A percentile compares a stretch with the other conserved stretches of the same genome.
These are phyloP conservation scores for Hedychridium roseum DNA, from an alignment of 2,888 invertebrate genomes.

Conservation along the genomic window DNA sequence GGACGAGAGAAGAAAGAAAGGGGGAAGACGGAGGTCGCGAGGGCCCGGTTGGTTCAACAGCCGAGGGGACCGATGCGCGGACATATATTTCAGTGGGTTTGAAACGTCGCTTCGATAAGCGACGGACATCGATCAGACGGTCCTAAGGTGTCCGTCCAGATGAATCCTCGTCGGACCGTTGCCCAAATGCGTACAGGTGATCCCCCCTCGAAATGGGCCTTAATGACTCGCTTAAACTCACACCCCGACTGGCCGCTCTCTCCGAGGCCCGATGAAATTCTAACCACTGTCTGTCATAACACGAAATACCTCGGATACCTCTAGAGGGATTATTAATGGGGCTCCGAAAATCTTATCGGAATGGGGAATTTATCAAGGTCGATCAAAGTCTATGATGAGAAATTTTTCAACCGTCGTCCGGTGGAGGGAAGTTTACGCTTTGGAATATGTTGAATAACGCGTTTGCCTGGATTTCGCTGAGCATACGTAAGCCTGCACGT, in stretches of 20 bases:
- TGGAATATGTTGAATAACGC: no score
- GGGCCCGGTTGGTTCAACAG: constrained; percentile 35
- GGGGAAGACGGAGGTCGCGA: constrained; percentile 9
- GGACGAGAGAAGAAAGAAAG: constrained; percentile 10
- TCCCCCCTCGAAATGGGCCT: constrained; percentile 33
- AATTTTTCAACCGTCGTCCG: no score
- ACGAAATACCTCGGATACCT: no score
- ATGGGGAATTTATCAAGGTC: no score
- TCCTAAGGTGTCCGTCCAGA: constrained; percentile 37
- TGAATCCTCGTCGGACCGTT: constrained; percentile 20
- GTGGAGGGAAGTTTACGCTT: no score
- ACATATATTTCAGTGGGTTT: constrained; percentile 45
- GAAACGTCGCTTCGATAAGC: constrained; percentile 42
- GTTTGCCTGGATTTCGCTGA: no score
- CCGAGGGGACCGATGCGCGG: constrained; percentile 32
- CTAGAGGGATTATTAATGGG: no score
- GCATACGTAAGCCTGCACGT: no score
- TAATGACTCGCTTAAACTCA: constrained; percentile 26
- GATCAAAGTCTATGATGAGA: no score
- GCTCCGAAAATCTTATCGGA: no score
- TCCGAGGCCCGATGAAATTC: no score
- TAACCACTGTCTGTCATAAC: no score
- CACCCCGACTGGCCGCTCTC: constrained; percentile 1
- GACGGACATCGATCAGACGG: constrained; percentile 45
- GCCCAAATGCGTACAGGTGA: constrained; percentile 35